These are phyloP conservation scores for Parazoanthus atlanticus DNA, from an alignment of 92 coral and sea anemone genomes.

Conservation along the genomic window DNA sequence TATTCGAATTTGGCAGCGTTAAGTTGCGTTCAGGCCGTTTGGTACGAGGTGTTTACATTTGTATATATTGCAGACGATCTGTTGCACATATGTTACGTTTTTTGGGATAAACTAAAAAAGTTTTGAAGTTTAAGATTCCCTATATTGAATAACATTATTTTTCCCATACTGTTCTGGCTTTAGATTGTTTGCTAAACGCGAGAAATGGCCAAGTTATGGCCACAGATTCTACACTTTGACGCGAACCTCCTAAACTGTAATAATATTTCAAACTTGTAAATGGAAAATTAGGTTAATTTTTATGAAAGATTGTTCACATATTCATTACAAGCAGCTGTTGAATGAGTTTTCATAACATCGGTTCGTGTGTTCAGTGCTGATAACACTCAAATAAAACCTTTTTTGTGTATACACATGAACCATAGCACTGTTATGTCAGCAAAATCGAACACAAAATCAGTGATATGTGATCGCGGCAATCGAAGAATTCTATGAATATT, in stretches of 20 bases:
- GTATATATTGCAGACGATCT: neutral
- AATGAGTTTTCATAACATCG: neutral
- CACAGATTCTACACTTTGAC: conserved; percentile 6
- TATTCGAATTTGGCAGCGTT: neutral
- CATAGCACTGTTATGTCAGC: neutral
- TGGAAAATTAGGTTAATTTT: neutral
- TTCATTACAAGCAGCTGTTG: conserved; percentile 6
- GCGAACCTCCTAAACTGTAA: neutral
- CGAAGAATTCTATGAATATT: conserved; percentile 17
- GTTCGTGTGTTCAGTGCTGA: neutral
- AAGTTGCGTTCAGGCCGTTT: conserved; percentile 12
- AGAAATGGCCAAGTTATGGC: neutral
- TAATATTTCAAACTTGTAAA: conserved; percentile 12
- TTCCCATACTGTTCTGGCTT: neutral
- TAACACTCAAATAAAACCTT: neutral
- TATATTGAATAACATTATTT: neutral
- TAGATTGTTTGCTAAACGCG: neutral
- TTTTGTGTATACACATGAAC: neutral
- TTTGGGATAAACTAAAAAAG: neutral
- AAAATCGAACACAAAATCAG: conserved; percentile 11
- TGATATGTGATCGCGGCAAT: conserved; percentile 2
- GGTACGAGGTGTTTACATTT: conserved; percentile 28
- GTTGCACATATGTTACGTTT: conserved; percentile 19
- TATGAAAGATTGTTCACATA: conserved; percentile 11
- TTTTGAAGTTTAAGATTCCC: neutral